Base-by-base conservation (phyloP, 2,113 vertebrate species). In the Epinephelus moara region DNA sequence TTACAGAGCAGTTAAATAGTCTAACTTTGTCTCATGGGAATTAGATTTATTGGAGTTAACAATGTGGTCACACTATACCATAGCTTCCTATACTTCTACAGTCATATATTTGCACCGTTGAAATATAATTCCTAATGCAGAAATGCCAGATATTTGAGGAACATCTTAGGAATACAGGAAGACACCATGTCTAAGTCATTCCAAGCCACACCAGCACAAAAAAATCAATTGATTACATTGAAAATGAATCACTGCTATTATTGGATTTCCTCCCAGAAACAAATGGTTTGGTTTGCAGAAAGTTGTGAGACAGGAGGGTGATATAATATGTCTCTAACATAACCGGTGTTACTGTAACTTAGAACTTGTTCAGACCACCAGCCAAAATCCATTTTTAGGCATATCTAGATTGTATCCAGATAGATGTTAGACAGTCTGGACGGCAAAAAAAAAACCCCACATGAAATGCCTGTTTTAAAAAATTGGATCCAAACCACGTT, bases 1-100 rank as follows among this genome's bases (percentile, higher is more conserved):
- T 80, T 85, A 86, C 70, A 81, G 45, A 72, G 70, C 56, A 64
- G 59, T 87, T 89, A 79, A 89, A 81, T 75, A 71, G 57, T 67
- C 25, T 49, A 66, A 83, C 79, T 85, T 74, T 74, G 64, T 81
- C 79, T 77, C 82, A 42, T 53, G 80, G 85, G 84, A 11, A 70
- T 82, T 69, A 33, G 37, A 85, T 74, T 76, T 80, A 40, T 70
- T 74, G 64, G 63, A 81, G 56, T 78, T 72, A 71, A 70, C 68
- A 75, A 73, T 67, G 27, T 68, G 60, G 63, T 74, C 67, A 69
- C n/a, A 62, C 17, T 76, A 21, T 37, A 56, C 47, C 3, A 42
- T 60, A 40, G 40, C 25, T 60, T 66, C 30, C 37, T 62, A 59
- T 57, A 73, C 57, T 63, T 59, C 12, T 47, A 70, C 8, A 64